Conservation (phyloP, 2,888 invertebrate genomes). For the Xestia c-nigrum region DNA sequence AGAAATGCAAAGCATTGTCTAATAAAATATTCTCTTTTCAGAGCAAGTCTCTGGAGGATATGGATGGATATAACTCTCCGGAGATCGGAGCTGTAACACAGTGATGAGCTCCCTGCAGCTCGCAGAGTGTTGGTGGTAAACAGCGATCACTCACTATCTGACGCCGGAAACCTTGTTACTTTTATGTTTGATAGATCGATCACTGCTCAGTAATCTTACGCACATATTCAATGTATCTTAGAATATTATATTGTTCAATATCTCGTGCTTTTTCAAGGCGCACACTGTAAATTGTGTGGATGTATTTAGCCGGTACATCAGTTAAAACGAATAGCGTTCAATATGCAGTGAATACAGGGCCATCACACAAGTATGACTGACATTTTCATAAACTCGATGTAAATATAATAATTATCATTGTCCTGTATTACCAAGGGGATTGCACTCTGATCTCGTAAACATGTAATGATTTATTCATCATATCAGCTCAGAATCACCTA, state of each 20-base stretch:
- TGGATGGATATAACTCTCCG: too few relatives aligned
- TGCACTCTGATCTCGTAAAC: background rate
- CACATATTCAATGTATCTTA: background rate
- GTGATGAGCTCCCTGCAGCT: background rate
- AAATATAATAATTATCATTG: background rate
- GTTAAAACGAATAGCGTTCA: background rate
- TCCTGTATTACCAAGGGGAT: background rate
- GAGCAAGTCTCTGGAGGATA: too few relatives aligned
- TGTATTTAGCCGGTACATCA: background rate
- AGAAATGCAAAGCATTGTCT: too few relatives aligned
- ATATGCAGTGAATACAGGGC: background rate
- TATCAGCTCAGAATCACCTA: too few relatives aligned
- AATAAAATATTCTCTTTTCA: too few relatives aligned
- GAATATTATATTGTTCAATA: background rate
- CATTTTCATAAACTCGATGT: background rate
- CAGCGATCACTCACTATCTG: slow-evolving; percentile 8
- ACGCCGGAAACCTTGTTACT: background rate
- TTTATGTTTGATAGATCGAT: slow-evolving; percentile 1
- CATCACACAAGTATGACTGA: background rate
- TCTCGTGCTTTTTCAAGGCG: background rate
- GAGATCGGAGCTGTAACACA: background rate
- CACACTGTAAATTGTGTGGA: background rate
- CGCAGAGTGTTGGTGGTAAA: background rate
- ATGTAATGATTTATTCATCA: too few relatives aligned
- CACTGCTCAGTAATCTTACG: background rate